Evolutionary conservation across 2,797 vertebrate genomes (phyloP).

Genomic region (Lutjanus campechanus): DNA sequence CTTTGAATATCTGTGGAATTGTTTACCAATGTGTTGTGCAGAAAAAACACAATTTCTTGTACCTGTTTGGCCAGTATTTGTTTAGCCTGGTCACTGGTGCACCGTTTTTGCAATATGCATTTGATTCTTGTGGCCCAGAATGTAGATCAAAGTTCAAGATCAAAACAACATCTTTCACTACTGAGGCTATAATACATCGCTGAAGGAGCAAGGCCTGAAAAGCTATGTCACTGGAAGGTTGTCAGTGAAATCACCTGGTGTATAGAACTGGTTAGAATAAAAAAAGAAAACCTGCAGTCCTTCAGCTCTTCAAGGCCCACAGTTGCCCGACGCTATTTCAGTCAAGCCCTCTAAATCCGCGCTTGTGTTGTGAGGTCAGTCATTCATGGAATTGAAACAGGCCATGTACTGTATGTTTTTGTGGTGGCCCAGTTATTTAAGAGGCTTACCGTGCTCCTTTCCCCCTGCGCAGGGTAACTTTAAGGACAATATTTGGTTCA

Average conservation of each 20-base stretch:
- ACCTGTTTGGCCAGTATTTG: too few species aligned
- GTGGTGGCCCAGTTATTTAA: conserved; percentile 64
- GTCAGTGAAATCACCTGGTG: conserved; percentile 35
- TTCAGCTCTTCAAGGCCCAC: conserved; percentile 5
- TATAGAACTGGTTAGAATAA: conserved; percentile 35
- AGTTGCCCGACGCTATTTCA: conserved; percentile 27
- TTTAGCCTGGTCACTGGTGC: not conserved
- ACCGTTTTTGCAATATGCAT: not conserved
- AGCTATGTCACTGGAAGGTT: conserved; percentile 10
- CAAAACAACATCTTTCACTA: not conserved
- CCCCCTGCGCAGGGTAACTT: conserved; percentile 19
- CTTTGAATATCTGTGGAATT: not conserved
- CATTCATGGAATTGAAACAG: conserved; percentile 54
- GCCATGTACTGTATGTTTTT: conserved; percentile 36
- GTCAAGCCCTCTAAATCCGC: conserved; percentile 35
- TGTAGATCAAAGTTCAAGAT: conserved; percentile 3
- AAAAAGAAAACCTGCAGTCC: conserved; percentile 2
- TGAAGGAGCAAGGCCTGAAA: not conserved
- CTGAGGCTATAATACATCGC: not conserved
- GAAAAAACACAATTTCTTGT: not conserved
- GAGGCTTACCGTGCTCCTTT: conserved; percentile 66
- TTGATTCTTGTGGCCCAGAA: conserved; percentile 3
- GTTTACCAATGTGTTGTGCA: too few species aligned
- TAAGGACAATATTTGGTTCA: conserved; percentile 41
- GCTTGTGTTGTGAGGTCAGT: conserved; percentile 51